phyloP scores from a whole-genome alignment of 2,888 invertebrate species.

The Metacarcinus magister region DNA sequence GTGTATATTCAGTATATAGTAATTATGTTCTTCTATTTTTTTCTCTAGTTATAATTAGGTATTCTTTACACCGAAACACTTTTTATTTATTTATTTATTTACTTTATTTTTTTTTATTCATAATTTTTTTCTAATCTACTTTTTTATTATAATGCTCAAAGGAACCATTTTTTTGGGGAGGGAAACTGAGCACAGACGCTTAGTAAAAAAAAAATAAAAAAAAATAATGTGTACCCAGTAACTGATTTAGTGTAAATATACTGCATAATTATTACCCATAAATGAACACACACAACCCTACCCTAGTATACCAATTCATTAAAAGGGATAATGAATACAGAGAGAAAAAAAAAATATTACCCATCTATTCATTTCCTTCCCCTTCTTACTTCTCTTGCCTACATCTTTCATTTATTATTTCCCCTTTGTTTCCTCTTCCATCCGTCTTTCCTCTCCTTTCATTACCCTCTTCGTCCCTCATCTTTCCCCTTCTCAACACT shows the following conservation, averaged over 20 bases:
- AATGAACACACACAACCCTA: not conserved
- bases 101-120: not conserved
- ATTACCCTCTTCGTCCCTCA: not conserved
- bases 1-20: not conserved
- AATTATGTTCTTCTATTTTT: not conserved
- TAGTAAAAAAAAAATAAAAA: too few species aligned
- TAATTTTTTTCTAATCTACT: too few species aligned
- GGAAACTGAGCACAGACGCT: too few species aligned
- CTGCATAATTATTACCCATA: not conserved
- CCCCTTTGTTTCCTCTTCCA: not conserved
- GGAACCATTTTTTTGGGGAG: not conserved
- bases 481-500: not conserved
- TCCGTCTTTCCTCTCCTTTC: not conserved
- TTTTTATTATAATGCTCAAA: not conserved
- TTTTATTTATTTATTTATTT: not conserved
- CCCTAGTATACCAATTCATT: not conserved
- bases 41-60: not conserved
- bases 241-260: too few species aligned
- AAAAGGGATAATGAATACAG: not conserved
- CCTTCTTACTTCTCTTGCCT: not conserved
- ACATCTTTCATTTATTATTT: not conserved
- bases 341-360: not conserved
- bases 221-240: too few species aligned
- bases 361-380: not conserved
- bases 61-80: not conserved